Evolutionary conservation across 2,888 invertebrate genomes (phyloP).

Genomic region (Fragum whitleyi): DNA sequence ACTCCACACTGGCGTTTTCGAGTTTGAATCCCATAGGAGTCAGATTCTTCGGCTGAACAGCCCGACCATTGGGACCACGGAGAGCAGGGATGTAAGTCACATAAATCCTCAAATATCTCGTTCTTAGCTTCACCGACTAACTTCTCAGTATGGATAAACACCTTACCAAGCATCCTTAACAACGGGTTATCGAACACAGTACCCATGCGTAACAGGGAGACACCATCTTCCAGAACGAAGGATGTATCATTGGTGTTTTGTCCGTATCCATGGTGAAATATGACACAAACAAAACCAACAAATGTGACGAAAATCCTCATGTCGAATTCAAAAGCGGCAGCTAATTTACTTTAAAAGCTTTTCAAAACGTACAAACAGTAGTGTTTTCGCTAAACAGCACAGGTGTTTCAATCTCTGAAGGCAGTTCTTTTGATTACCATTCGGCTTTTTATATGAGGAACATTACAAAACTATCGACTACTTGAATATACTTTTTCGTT

Average conservation of each 20-base stretch:
- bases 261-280: not conserved
- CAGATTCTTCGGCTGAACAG: slow-evolving; percentile 1
- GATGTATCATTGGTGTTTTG: not conserved
- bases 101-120: slow-evolving; percentile 11
- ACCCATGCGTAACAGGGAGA: not conserved
- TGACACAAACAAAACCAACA: not conserved
- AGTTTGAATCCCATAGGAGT: not conserved
- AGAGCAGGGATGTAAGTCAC: slow-evolving; percentile 7
- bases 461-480: too few species aligned
- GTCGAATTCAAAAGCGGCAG: not conserved
- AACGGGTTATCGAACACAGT: not conserved
- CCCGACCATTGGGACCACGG: slow-evolving; percentile 15
- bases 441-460: too few species aligned
- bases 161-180: slow-evolving; percentile 7
- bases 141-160: slow-evolving; percentile 5
- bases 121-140: not conserved
- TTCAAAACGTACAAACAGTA: too few species aligned
- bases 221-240: not conserved
- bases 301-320: not conserved
- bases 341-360: too few species aligned
- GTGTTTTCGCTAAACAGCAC: too few species aligned
- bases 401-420: too few species aligned
- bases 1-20: not conserved
- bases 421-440: too few species aligned
- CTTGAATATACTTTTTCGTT: too few species aligned